Evolutionary conservation across 1,140 invertebrate genomes (phyloP).

Genomic region (Diprion similis): DNA sequence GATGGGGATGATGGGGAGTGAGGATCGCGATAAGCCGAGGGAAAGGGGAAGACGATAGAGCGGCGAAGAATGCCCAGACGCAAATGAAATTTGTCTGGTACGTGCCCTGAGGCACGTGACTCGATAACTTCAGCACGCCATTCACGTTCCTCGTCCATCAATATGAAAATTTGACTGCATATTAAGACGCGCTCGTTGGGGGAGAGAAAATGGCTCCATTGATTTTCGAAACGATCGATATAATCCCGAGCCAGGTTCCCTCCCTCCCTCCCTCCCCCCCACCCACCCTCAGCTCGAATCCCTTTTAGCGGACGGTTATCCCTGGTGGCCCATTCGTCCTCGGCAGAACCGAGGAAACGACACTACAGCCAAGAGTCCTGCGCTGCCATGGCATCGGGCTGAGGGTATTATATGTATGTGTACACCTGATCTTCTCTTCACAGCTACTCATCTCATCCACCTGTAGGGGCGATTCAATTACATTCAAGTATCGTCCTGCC

Average conservation of each 20-base stretch:
- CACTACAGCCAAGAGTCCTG: background rate
- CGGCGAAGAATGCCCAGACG: background rate
- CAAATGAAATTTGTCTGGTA: slow-evolving; percentile 6
- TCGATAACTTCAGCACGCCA: background rate
- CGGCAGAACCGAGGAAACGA: background rate
- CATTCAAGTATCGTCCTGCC: background rate
- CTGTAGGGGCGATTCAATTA: background rate
- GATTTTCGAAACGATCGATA: background rate
- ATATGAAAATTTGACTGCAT: background rate
- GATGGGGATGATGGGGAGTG: too few relatives aligned
- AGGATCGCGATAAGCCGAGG: too few relatives aligned
- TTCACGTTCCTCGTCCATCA: slow-evolving; percentile 4
- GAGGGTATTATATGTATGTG: too few relatives aligned
- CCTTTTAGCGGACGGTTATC: slow-evolving; percentile 2
- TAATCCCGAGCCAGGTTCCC: background rate
- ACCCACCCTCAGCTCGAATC: background rate
- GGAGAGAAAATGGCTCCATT: background rate
- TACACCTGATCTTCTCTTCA: background rate
- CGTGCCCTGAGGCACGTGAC: background rate
- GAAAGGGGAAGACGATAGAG: too few relatives aligned
- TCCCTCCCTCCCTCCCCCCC: background rate
- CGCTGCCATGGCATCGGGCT: too few relatives aligned
- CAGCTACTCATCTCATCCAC: background rate
- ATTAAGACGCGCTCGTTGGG: background rate
- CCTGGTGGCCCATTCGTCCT: background rate